Evolutionary conservation across 2,797 vertebrate species (phyloP), one percentile per base, ranked within the genome.

Genomic region (Schizothorax lantsangensis): DNA sequence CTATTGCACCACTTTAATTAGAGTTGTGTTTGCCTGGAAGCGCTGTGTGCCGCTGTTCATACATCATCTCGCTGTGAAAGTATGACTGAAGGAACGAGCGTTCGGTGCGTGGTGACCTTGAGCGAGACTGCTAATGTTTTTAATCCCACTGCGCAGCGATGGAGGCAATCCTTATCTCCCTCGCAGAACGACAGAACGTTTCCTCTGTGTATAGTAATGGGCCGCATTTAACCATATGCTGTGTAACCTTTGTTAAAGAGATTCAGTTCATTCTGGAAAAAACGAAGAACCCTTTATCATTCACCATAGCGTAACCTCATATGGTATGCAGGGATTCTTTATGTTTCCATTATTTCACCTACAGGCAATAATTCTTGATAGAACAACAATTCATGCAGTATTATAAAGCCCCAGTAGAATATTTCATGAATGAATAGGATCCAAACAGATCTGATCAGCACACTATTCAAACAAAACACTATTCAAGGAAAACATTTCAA

Each of bases 21-120:
- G 78, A 78, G 33, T 30, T 38, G 66, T 80, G 68, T 86, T 69
- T 81, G 84, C 77, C 84, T 81, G 68, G 40, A 86, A 81, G 84
- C 68, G 9, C 17, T 72, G 12, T 4, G 66, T 59, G 38, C 40
- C 77, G 5, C 72, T 83, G 59, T 71, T 86, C 78, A 73, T 73
- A 72, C 52, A 80, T 85, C 84, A 85, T 85, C 47, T 77, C 33
- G 33, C 62, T 17, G 72, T 77, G 72, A 75, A 75, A 75, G 33
- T 57, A 78, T 68, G 47, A 57, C 21, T 45, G 64, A 85, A 59
- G 38, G 11, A 79, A 57, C 2, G 0, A 66, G 26, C 15, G 8
- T 30, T 71, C 5, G 23, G 40, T 54, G 17, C 12, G 19, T 40
- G 49, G 47, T 85, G 75, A 71, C 84, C 64, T 85, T 85, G 75